phyloP scores from a whole-genome alignment of 2,888 invertebrate species.

The Lasioglossum leucozonium region DNA sequence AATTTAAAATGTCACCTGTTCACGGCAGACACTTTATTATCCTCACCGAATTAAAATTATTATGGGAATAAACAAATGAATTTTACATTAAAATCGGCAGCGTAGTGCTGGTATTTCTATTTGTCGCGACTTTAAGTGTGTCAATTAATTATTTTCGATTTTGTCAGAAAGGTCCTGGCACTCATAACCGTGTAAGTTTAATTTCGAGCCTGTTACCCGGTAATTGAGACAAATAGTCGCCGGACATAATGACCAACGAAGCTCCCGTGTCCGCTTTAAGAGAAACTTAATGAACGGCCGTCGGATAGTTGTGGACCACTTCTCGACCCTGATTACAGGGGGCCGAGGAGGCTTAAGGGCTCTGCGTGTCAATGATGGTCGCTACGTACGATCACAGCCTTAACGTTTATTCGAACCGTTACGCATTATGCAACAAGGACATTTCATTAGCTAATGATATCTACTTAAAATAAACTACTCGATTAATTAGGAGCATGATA shows the following conservation, averaged over 20 bases:
- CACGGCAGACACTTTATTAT: too few species aligned
- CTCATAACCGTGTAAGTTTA: slow-evolving; percentile 25
- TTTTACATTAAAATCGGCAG: too few species aligned
- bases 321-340: slow-evolving; percentile 1
- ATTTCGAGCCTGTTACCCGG: slow-evolving; percentile 21
- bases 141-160: not conserved
- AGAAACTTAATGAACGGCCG: slow-evolving; percentile 5
- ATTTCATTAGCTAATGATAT: not conserved
- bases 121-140: too few species aligned
- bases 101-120: too few species aligned
- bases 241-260: slow-evolving; percentile 23
- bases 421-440: not conserved
- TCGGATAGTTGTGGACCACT: not conserved
- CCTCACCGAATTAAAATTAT: too few species aligned
- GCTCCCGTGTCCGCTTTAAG: not conserved
- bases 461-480: not conserved
- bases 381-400: not conserved
- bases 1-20: too few species aligned
- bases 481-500: not conserved
- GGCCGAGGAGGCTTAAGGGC: not conserved
- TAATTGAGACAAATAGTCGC: slow-evolving; percentile 30
- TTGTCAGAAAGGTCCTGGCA: not conserved
- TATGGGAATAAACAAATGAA: too few species aligned
- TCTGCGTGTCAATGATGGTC: slow-evolving; percentile 6
- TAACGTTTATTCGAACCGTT: not conserved